These are phyloP conservation scores for Ips nitidus DNA, from an alignment of 1,140 invertebrate species.

Conservation along the genomic window DNA sequence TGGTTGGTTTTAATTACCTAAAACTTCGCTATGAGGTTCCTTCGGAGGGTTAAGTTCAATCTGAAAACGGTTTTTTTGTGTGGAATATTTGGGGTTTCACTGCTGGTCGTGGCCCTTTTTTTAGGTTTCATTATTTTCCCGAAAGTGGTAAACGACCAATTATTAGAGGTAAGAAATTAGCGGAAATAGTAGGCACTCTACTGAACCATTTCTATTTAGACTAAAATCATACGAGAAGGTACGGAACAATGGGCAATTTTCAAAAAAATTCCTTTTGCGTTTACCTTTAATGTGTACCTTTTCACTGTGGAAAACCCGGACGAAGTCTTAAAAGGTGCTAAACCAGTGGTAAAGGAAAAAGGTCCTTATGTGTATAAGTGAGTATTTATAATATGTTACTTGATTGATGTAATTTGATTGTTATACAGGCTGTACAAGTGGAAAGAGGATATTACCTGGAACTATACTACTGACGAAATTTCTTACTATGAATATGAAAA, in stretches of 20 bases:
- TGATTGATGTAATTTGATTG: neutral
- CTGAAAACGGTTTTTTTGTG: slow-evolving; percentile 9
- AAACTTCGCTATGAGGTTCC: too few species aligned
- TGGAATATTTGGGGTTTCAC: slow-evolving; percentile 44
- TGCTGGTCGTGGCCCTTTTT: slow-evolving; percentile 48
- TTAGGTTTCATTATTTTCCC: slow-evolving; percentile 54
- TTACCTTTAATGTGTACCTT: slow-evolving; percentile 81
- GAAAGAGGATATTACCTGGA: slow-evolving; percentile 38
- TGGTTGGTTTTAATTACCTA: too few species aligned
- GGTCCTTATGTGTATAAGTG: slow-evolving; percentile 51
- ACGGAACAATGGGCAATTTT: slow-evolving; percentile 68
- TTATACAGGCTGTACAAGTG: slow-evolving; percentile 37
- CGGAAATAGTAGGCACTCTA: slow-evolving; percentile 21
- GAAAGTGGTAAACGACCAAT: slow-evolving; percentile 50
- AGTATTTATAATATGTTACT: slow-evolving; percentile 8
- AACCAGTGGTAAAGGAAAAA: slow-evolving; percentile 51
- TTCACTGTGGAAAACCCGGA: slow-evolving; percentile 83
- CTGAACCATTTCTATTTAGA: slow-evolving; percentile 37
- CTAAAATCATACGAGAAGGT: slow-evolving; percentile 62
- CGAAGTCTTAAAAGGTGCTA: slow-evolving; percentile 70
- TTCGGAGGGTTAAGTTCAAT: slow-evolving; percentile 14
- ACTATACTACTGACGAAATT: slow-evolving; percentile 46
- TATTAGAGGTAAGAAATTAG: slow-evolving; percentile 52
- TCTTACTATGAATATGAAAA: slow-evolving; percentile 50
- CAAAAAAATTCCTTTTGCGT: slow-evolving; percentile 67